phyloP scores from a whole-genome alignment of 2,888 invertebrate species.

The Clunio marinus region DNA sequence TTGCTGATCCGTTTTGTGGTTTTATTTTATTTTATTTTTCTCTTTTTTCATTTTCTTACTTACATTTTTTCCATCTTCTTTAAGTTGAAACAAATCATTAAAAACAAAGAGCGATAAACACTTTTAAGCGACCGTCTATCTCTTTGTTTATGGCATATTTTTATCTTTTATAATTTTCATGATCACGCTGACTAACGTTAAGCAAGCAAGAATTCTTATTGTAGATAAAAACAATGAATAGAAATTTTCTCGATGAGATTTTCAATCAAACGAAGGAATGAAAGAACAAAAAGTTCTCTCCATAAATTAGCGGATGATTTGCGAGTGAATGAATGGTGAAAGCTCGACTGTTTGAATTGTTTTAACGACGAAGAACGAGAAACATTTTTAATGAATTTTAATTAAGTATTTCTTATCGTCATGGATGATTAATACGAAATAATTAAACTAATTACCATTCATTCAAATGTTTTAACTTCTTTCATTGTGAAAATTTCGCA shows the following conservation, averaged over 20 bases:
- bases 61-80: neutral
- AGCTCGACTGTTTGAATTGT: too few species aligned
- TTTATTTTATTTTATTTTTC: neutral
- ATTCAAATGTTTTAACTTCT: conserved; percentile 4
- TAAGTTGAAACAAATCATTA: neutral
- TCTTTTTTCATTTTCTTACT: neutral
- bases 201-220: too few species aligned
- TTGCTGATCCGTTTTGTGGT: neutral
- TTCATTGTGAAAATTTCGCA: neutral
- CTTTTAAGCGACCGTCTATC: too few species aligned
- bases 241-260: neutral
- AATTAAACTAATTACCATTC: neutral
- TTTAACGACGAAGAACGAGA: too few species aligned
- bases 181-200: too few species aligned
- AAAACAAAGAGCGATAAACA: neutral
- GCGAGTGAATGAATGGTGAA: neutral
- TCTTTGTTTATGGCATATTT: too few species aligned
- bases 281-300: neutral
- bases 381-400: neutral
- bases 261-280: neutral
- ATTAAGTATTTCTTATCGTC: neutral
- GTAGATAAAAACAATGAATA: neutral
- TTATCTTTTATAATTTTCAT: too few species aligned
- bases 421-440: neutral
- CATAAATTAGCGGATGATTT: neutral